Conservation (phyloP, 30 jellyfish, hydroid and myxozoan genomes). For the Catostylus mosaicus region DNA sequence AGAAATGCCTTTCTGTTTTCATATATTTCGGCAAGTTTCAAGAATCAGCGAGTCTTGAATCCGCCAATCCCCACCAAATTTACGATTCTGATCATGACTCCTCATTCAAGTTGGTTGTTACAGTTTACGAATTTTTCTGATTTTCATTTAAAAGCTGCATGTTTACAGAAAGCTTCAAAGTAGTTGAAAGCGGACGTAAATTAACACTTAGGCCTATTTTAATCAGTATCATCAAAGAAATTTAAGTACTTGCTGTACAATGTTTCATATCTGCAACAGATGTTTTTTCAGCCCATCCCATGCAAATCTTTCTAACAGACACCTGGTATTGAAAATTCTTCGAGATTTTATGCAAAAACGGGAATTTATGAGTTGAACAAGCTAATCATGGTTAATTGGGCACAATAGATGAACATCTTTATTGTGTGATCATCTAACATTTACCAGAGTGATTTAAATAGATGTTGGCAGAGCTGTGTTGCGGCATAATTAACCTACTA, state of each 20-base stretch:
- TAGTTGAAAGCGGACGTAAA: no score
- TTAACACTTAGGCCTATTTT: no score
- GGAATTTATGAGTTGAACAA: background rate
- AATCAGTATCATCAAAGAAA: no score
- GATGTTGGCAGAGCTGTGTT: constrained; percentile 1
- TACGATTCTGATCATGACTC: no score
- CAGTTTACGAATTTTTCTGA: no score
- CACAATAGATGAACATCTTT: background rate
- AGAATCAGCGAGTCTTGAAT: no score
- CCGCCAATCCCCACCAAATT: no score
- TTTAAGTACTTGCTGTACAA: background rate
- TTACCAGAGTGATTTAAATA: background rate
- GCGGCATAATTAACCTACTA: constrained; percentile 11
- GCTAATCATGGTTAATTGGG: background rate
- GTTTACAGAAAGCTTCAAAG: no score
- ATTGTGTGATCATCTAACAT: background rate
- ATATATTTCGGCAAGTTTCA: no score
- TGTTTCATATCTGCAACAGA: constrained; percentile 3
- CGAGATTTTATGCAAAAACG: background rate
- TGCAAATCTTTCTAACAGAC: constrained; percentile 1
- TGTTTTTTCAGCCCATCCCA: constrained; percentile 15
- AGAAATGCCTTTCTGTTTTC: no score
- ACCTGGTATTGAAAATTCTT: constrained; percentile 21
- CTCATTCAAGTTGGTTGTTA: no score
- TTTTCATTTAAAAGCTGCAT: no score